A percentile compares a stretch with the other conserved stretches of the same genome.
phyloP scores from a whole-genome alignment of 2,888 invertebrate genomes.

The Ormyrus nitidulus region DNA sequence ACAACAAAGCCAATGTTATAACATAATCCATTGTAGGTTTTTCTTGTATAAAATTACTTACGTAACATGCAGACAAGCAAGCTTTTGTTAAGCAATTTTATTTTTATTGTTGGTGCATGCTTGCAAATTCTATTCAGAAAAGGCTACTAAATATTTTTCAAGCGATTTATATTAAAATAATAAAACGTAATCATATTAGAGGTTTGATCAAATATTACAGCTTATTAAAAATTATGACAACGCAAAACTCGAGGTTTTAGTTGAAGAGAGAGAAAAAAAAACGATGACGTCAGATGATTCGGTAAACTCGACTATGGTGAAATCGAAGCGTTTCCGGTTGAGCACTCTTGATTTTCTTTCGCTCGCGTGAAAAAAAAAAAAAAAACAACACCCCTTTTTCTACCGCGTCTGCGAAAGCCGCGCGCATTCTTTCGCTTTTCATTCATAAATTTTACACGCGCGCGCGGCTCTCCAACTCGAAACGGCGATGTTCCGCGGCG shows the following conservation, averaged over 20 bases:
- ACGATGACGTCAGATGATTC: not conserved
- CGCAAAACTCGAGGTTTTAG: slow-evolving; percentile 12
- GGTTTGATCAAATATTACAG: not conserved
- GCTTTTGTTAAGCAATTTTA: too few species aligned
- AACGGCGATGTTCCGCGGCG: too few species aligned
- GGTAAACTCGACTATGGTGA: slow-evolving; percentile 14
- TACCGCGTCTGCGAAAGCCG: not conserved
- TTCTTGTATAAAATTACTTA: too few species aligned
- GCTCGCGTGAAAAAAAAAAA: not conserved
- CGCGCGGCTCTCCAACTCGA: too few species aligned
- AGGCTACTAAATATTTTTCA: not conserved
- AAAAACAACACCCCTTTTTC: slow-evolving; percentile 7
- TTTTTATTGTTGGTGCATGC: not conserved
- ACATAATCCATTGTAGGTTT: too few species aligned
- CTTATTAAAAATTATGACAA: slow-evolving; percentile 38
- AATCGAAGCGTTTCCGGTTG: not conserved
- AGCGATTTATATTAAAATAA: not conserved
- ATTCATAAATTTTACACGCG: too few species aligned
- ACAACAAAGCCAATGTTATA: too few species aligned
- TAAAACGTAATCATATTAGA: not conserved
- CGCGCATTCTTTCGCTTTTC: not conserved
- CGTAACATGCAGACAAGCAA: too few species aligned
- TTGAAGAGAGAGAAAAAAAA: not conserved
- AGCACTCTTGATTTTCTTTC: slow-evolving; percentile 20
- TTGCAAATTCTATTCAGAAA: not conserved